A percentile compares a stretch with the other conserved stretches of the same genome.
Evolutionary conservation across 2,113 vertebrate genomes (phyloP).

Genomic region (Mastomys coucha): DNA sequence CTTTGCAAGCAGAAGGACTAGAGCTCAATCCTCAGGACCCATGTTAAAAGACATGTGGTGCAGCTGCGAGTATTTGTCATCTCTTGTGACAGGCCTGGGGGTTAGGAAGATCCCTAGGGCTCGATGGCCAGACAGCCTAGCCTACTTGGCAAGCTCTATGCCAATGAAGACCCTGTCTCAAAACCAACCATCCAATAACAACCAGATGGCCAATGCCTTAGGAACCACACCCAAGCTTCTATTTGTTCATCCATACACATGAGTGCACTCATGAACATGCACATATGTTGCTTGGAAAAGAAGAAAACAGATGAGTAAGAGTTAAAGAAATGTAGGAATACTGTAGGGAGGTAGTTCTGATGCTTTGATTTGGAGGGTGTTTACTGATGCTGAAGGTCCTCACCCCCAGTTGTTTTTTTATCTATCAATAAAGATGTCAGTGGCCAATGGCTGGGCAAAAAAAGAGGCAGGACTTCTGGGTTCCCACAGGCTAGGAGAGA

Average conservation of each 20-base stretch:
- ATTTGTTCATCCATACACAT: not conserved
- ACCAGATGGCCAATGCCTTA: not conserved
- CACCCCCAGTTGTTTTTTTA: too few species aligned
- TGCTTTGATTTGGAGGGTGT: too few species aligned
- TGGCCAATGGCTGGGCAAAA: too few species aligned
- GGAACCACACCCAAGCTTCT: not conserved
- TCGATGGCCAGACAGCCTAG: not conserved
- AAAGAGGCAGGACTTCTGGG: too few species aligned
- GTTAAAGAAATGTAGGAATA: not conserved
- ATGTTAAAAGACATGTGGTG: not conserved
- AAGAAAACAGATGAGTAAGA: not conserved
- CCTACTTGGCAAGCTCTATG: not conserved
- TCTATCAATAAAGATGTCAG: too few species aligned
- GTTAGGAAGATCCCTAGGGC: not conserved
- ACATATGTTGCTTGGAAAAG: not conserved
- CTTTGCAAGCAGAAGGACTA: not conserved
- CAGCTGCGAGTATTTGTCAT: too few species aligned
- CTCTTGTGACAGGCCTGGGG: not conserved
- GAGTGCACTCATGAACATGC: not conserved
- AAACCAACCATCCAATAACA: not conserved
- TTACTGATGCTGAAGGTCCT: too few species aligned
- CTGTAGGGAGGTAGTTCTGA: too few species aligned
- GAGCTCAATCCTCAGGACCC: not conserved
- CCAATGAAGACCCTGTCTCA: not conserved
- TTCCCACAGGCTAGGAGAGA: too few species aligned